phyloP scores from a whole-genome alignment of 2,888 invertebrate species.

The Temnothorax rugatulus region DNA sequence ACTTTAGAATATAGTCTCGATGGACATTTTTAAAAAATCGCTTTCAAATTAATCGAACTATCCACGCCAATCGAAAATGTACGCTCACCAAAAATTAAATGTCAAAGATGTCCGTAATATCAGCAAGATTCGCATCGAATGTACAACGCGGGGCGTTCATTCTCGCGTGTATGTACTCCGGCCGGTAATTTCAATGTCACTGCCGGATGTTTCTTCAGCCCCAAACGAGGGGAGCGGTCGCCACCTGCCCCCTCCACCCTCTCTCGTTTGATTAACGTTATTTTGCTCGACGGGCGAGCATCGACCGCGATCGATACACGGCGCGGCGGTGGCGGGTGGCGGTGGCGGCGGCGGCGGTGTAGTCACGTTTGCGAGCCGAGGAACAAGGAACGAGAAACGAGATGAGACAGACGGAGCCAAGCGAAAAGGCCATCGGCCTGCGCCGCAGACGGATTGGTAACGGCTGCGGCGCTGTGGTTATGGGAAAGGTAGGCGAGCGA shows the following conservation, averaged over 20 bases:
- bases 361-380: constrained; percentile 50
- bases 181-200: constrained; percentile 65
- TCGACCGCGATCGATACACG: constrained; percentile 62
- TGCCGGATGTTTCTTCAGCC: constrained; percentile 58
- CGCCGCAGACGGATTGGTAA: constrained; percentile 56
- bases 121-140: background rate
- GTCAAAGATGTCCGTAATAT: background rate
- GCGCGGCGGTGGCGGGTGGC: constrained; percentile 5
- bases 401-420: constrained; percentile 45
- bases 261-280: constrained; percentile 62
- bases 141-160: background rate
- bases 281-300: constrained; percentile 57
- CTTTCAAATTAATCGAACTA: background rate
- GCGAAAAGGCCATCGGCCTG: constrained; percentile 57
- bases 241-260: constrained; percentile 35
- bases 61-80: background rate
- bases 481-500: constrained; percentile 44
- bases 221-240: constrained; percentile 40
- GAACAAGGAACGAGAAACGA: constrained; percentile 50
- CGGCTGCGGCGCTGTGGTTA: constrained; percentile 50
- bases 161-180: constrained; percentile 34
- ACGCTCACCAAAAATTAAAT: background rate
- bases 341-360: constrained; percentile 6
- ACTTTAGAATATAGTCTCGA: background rate
- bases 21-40: background rate